Evolutionary conservation across 2,888 invertebrate species (phyloP).

Genomic region (Gryllus longicercus): DNA sequence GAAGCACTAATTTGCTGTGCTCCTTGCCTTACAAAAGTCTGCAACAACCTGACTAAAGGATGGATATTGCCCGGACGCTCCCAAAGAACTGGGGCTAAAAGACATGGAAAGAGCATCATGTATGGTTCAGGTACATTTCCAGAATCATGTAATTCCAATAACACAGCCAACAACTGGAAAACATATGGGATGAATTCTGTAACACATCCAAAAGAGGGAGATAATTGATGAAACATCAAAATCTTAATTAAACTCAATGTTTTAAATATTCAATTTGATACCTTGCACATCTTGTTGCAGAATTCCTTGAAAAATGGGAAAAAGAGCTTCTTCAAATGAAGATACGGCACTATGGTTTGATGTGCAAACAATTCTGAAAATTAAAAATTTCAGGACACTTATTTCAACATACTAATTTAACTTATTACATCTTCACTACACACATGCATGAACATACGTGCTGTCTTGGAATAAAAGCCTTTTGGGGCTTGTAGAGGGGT

Average conservation of each 20-base stretch:
- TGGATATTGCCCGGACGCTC: conserved; percentile 90
- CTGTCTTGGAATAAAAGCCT: too few species aligned
- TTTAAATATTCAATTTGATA: conserved; percentile 42
- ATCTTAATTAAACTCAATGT: too few species aligned
- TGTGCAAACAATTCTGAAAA: conserved; percentile 75
- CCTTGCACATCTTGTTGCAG: conserved; percentile 90
- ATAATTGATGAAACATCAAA: too few species aligned
- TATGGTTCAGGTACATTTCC: conserved; percentile 74
- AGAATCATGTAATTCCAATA: conserved; percentile 71
- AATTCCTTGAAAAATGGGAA: conserved; percentile 93
- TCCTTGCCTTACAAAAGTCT: conserved; percentile 77
- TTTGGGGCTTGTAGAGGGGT: too few species aligned
- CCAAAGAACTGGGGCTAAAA: conserved; percentile 89
- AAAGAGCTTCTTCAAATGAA: conserved; percentile 87
- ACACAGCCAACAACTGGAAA: conserved; percentile 91
- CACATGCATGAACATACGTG: too few species aligned
- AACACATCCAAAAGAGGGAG: conserved; percentile 39
- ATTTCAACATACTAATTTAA: too few species aligned
- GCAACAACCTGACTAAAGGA: conserved; percentile 86
- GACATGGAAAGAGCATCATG: conserved; percentile 82
- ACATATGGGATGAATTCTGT: conserved; percentile 97
- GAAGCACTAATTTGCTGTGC: conserved; percentile 63
- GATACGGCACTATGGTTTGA: conserved; percentile 73
- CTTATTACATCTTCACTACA: too few species aligned
- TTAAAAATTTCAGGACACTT: too few species aligned